phyloP scores from a whole-genome alignment of 2,113 vertebrate genomes.

The Ceyx cyanopectus region DNA sequence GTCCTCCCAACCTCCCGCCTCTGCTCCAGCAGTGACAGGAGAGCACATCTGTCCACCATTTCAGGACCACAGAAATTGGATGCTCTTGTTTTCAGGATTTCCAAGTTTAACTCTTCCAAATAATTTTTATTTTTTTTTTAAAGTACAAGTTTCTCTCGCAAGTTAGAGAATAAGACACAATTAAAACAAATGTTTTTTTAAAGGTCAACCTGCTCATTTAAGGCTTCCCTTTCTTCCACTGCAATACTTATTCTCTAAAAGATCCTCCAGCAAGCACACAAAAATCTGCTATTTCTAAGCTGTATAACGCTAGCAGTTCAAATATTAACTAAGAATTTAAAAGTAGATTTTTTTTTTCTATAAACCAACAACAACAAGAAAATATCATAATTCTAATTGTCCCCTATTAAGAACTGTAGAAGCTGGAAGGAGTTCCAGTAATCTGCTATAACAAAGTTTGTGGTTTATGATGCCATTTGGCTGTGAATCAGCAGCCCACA shows the following conservation, averaged over 20 bases:
- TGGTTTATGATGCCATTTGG: background rate
- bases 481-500: background rate
- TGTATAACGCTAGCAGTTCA: background rate
- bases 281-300: background rate
- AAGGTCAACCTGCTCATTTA: background rate
- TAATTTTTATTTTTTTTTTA: background rate
- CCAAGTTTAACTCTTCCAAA: background rate
- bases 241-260: background rate
- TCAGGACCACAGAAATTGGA: background rate
- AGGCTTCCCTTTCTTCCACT: background rate
- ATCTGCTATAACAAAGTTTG: background rate
- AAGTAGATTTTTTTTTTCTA: background rate
- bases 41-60: background rate
- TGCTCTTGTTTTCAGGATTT: background rate
- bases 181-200: rapidly evolving
- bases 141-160: background rate
- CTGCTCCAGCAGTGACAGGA: background rate
- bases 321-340: background rate
- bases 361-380: background rate
- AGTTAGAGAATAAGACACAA: background rate
- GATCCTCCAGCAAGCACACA: background rate
- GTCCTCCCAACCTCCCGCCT: background rate
- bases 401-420: background rate
- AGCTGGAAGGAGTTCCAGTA: constrained; percentile 4
- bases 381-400: background rate